Evolutionary conservation across 2,113 vertebrate species (phyloP), one percentile per base, ranked within the genome.

Genomic region (Crocuta crocuta): DNA sequence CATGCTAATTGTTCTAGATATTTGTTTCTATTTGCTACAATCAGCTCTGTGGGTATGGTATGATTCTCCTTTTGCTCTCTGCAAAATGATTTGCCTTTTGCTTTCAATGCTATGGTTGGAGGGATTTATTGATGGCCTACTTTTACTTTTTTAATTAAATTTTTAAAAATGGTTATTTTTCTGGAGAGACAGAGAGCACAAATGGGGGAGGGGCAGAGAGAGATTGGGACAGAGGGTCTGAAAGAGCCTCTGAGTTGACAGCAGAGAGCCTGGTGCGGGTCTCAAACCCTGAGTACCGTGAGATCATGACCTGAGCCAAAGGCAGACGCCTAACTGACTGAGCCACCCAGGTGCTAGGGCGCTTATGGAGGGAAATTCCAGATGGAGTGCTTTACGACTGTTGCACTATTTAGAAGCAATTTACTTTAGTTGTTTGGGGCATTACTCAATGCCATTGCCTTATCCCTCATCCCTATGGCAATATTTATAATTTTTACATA

Each of bases 371-470:
- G 35, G 9, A 82, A 35, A 10, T 33, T 91, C 21, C 5, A 91
- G 65, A 43, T 50, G 21, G 43, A 83, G 19, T 58, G 17, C 39
- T 95, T 68, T 53, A 71, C n/a, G 65, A 88, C n/a, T 81, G n/a
- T 89, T 35, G 12, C 10, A 76, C 26, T 81, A 28, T n/a, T 63
- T 55, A 76, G 33, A 95, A 91, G 48, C 23, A 68, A 19, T 89
- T 95, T 92, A 33, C 35, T 85, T 90, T 31, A 35, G 74, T 79
- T 78, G 86, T 63, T 89, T 58, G 55, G 21, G 91, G 31, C n/a
- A 94, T 91, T 96, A 83, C 45, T 95, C 50, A 91, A n/a, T n/a
- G 35, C 48, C 10, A 82, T 82, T 58, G 63, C 31, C 66, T 96
- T 66, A 73, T 12, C 50, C 68, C 23, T 19, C 4, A 73, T 66